Evolutionary conservation across 2,797 vertebrate genomes (phyloP), one percentile per base, ranked within the genome.

Genomic region (Chelon labrosus): DNA sequence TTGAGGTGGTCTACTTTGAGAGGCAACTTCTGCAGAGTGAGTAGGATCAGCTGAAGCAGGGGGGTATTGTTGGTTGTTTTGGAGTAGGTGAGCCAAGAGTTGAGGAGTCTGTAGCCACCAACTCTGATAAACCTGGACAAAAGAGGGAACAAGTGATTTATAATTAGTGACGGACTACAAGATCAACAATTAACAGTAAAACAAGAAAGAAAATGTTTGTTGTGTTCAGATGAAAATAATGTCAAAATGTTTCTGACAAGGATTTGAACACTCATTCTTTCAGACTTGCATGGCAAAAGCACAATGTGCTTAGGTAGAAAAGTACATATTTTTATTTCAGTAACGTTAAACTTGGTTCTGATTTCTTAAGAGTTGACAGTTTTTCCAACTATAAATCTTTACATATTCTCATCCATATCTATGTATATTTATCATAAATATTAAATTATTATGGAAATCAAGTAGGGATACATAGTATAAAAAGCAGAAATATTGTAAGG

Each of bases 1-100:
- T 99, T 99, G 59, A 99, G 96, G 86, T 99, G 97, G 72, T 98
- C 97, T 0, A 99, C 97, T 3, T 95, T 98, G 35, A 99, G 97
- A 0, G 97, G 98, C 16, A 99, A 93, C 78, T 98, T 97, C 91
- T 98, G 97, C 41, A 99, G 87, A 0, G 96, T 97, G 42, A 97
- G 95, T 12, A 99, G 93, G 58, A 99, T 97, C 56, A 98, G 97
- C 84, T 98, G 96, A 54, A 99, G 89, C 73, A 98, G 92, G 5
- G 98, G 97, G 1, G 94, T 89, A 61, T 99, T 99, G 90, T 95
- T 97, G 88, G 95, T 93, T 12, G 95, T 95, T 83, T 98, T 98
- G n/a, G 96, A 96, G 70, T 97, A 95, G 0, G 97, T 97, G 70
- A 99, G 92, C 98, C 98, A 99, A 0, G 93, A 94, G 86, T 99